These are phyloP conservation scores for Acronicta psi DNA, from an alignment of 2,888 invertebrate species.

Conservation along the genomic window DNA sequence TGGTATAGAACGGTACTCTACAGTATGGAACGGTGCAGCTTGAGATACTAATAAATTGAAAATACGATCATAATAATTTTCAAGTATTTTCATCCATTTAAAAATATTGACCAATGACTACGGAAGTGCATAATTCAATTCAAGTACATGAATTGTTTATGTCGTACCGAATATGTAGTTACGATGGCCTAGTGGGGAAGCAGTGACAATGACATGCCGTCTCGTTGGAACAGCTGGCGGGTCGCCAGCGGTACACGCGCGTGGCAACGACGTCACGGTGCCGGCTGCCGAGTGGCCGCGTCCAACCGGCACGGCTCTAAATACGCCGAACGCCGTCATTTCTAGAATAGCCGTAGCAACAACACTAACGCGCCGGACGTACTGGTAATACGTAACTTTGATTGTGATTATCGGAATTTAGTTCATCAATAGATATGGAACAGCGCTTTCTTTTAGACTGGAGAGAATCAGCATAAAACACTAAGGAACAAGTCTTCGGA, in stretches of 20 bases:
- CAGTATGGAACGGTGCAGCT: too few species aligned
- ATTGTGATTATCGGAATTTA: conserved; percentile 26
- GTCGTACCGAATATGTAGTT: conserved; percentile 59
- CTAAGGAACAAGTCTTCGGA: background rate
- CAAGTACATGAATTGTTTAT: conserved; percentile 64
- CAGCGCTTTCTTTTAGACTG: background rate
- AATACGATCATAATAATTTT: too few species aligned
- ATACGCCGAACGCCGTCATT: conserved; percentile 44
- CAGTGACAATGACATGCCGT: conserved; percentile 75
- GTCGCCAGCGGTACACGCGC: conserved; percentile 74
- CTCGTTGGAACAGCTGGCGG: conserved; percentile 65
- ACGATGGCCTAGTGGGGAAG: conserved; percentile 62
- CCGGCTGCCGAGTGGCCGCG: conserved; percentile 36
- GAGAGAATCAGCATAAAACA: background rate
- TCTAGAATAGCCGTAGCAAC: conserved; percentile 69
- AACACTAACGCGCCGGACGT: conserved; percentile 28
- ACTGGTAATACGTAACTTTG: conserved; percentile 20
- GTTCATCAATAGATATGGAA: conserved; percentile 16
- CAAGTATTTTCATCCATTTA: background rate
- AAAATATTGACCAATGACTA: conserved; percentile 33
- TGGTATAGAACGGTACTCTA: too few species aligned
- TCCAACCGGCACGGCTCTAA: conserved; percentile 47
- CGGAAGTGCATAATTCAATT: conserved; percentile 58
- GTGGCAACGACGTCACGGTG: conserved; percentile 55
- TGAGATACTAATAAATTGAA: too few species aligned